Evolutionary conservation across 2,113 vertebrate species (phyloP), one percentile per base, ranked within the genome.

Genomic region (Platysteira castanea): DNA sequence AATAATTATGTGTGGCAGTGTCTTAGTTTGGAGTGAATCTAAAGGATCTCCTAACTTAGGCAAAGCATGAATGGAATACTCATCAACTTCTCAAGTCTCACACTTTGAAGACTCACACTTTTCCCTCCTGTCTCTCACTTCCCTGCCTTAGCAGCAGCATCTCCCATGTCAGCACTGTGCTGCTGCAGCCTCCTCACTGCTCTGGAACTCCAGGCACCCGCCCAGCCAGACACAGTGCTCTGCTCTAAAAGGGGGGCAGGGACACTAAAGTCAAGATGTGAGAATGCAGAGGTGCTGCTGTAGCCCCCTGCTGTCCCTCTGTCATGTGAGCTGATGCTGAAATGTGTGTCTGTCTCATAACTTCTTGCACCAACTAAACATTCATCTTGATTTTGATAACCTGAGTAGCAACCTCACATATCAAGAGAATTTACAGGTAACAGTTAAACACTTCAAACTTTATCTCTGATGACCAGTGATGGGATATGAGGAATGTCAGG

Each of bases 181-280:
- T 69, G 57, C 57, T 4, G 3, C 44, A 52, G 30, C 57, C 35
- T 70, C 44, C 49, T 16, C 28, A 7, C 22, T 50, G 44, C 65
- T 44, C 10, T 1, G 1, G 1, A 50, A 2, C 23, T 39, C 20
- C 64, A 33, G 56, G 60, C 50, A 31, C 47, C 31, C 7, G 31
- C 1, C 60, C 47, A 65, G 15, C 26, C 47, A 49, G n/a, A 15
- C 22, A 19, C 7, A 0, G 28, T 35, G 59, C 79, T 87, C 39
- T 7, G 31, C 0, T 67, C 53, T 6, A 1, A 0, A 5, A 61
- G 27, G 22, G 47, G 9, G 27, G 24, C 19, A 41, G 28, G 42
- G 35, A 7, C 28, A 7, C 6, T 42, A 35, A 31, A 56, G 20
- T 54, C 39, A 69, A 50, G 44, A 8, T 3, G 3, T 63, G 28